These are phyloP conservation scores for Drosophila anomelani DNA, from an alignment of 2,888 invertebrate species.

Conservation along the genomic window DNA sequence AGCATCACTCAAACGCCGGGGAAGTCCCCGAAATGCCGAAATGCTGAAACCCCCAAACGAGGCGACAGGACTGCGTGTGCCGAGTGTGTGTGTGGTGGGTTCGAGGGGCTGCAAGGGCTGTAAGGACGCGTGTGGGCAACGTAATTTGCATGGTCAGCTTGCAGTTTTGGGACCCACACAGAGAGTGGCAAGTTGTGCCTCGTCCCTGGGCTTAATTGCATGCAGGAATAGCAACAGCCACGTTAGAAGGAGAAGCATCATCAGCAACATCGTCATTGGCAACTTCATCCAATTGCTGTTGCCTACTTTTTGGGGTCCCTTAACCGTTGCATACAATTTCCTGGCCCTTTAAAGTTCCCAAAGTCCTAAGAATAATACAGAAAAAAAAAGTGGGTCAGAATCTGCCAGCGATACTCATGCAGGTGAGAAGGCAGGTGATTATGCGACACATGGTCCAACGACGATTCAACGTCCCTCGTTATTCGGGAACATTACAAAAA, in stretches of 20 bases:
- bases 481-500: constrained; percentile 32
- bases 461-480: constrained; percentile 40
- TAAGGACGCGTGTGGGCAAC: constrained; percentile 50
- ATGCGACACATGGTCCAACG: constrained; percentile 45
- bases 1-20: constrained; percentile 71
- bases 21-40: constrained; percentile 45
- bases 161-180: constrained; percentile 45
- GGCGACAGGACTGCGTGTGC: constrained; percentile 67
- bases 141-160: constrained; percentile 80
- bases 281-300: constrained; percentile 73
- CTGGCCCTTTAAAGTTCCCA: constrained; percentile 58
- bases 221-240: constrained; percentile 48
- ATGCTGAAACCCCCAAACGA: constrained; percentile 58
- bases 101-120: constrained; percentile 11
- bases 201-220: constrained; percentile 70
- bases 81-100: background rate
- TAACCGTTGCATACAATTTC: constrained; percentile 47
- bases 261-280: constrained; percentile 59
- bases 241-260: constrained; percentile 32
- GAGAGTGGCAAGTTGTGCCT: constrained; percentile 52
- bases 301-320: constrained; percentile 14
- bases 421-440: constrained; percentile 49
- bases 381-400: constrained; percentile 1
- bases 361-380: constrained; percentile 52
- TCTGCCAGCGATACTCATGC: constrained; percentile 33